Evolutionary conservation across 2,888 invertebrate genomes (phyloP).

Genomic region (Neuroscelio doddi): DNA sequence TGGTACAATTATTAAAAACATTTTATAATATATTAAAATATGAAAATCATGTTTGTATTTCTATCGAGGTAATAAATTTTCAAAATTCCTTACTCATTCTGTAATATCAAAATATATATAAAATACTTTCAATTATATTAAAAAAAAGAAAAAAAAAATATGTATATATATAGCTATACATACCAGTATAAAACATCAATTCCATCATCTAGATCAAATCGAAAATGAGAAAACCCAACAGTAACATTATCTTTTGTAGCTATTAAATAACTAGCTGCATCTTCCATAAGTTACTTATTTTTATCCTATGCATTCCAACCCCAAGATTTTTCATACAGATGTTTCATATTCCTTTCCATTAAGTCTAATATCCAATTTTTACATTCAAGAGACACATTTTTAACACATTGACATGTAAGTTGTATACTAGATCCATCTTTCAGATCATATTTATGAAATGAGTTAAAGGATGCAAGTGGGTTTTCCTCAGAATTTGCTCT

Average conservation of each 20-base stretch:
- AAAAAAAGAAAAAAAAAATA: conserved; percentile 7
- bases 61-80: not conserved
- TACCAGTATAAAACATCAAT: conserved; percentile 82
- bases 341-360: conserved; percentile 85
- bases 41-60: not conserved
- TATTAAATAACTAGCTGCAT: conserved; percentile 78
- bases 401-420: conserved; percentile 76
- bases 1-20: not conserved
- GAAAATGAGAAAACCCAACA: conserved; percentile 83
- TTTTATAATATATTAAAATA: conserved; percentile 1
- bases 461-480: conserved; percentile 76
- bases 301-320: conserved; percentile 81
- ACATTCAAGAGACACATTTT: conserved; percentile 75
- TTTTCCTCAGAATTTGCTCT: conserved; percentile 77
- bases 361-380: conserved; percentile 83
- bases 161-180: conserved; percentile 36
- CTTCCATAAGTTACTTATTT: conserved; percentile 77
- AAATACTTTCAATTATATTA: not conserved
- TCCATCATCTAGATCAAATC: conserved; percentile 82
- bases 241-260: conserved; percentile 72
- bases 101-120: not conserved
- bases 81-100: not conserved
- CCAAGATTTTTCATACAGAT: conserved; percentile 77
- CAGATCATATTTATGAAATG: conserved; percentile 76
- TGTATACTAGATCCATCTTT: conserved; percentile 77